Evolutionary conservation across 2,113 vertebrate species (phyloP).

Genomic region (Cathartes aura): DNA sequence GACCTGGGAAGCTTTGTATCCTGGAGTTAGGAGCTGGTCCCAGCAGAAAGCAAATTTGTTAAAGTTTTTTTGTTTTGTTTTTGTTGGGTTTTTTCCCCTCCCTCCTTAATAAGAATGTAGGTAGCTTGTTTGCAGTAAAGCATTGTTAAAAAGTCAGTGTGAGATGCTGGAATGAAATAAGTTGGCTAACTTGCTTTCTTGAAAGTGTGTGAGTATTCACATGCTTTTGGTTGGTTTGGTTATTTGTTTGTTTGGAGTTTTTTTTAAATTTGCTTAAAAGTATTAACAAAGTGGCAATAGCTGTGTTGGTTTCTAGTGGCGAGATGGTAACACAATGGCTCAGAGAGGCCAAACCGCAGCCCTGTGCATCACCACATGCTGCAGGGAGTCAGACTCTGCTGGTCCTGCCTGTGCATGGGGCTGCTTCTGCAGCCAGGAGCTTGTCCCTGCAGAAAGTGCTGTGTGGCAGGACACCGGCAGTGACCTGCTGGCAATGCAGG

Average conservation of each 20-base stretch:
- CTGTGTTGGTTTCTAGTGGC: neutral
- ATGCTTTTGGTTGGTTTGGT: neutral
- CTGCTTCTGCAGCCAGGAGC: fast-evolving
- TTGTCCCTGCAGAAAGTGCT: fast-evolving
- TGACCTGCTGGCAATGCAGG: neutral
- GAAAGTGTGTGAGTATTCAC: neutral
- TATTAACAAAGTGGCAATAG: neutral
- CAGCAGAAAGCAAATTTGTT: neutral
- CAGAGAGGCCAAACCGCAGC: neutral
- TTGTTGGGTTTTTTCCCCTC: neutral
- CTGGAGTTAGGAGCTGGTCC: neutral
- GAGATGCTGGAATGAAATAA: constrained; percentile 16
- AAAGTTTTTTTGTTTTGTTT: neutral
- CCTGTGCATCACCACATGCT: fast-evolving
- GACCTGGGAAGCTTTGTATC: neutral
- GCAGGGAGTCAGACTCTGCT: too few species aligned
- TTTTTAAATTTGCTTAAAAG: neutral
- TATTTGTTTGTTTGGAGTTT: neutral
- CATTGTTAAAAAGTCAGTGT: neutral
- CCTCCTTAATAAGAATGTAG: neutral
- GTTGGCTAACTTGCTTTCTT: neutral
- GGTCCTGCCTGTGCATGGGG: fast-evolving
- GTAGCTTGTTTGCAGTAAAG: neutral
- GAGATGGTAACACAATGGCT: neutral
- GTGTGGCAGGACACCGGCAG: fast-evolving